Conservation (phyloP, 2,888 invertebrate species). For the Patella pellucida region DNA sequence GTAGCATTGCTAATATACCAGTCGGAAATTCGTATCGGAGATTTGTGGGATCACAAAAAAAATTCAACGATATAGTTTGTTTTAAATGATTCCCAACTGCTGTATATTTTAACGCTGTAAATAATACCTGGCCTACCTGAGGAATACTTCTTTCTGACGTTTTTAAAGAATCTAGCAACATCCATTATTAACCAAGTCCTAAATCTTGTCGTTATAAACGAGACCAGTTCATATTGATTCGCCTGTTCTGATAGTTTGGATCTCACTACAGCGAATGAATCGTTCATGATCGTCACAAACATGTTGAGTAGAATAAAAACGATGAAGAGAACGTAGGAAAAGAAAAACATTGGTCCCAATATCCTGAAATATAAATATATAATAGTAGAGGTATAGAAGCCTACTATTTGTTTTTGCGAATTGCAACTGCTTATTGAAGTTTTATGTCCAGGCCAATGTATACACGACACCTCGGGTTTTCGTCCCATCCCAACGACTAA, state of each 20-base stretch:
- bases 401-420: too few species aligned
- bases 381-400: too few species aligned
- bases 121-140: constrained; percentile 32
- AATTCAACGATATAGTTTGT: too few species aligned
- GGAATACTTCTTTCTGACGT: constrained; percentile 41
- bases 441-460: too few species aligned
- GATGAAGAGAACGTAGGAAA: constrained; percentile 58
- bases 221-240: constrained; percentile 68
- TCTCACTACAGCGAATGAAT: constrained; percentile 62
- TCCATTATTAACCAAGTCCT: constrained; percentile 53
- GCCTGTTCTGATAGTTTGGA: constrained; percentile 56
- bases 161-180: constrained; percentile 34
- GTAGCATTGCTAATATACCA: too few species aligned
- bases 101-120: not conserved
- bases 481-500: too few species aligned
- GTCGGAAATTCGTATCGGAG: too few species aligned
- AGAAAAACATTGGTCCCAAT: constrained; percentile 64
- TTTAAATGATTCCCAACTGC: too few species aligned
- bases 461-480: too few species aligned
- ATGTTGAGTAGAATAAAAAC: constrained; percentile 67
- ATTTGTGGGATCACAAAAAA: too few species aligned
- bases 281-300: constrained; percentile 68
- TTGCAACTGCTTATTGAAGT: too few species aligned
- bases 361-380: constrained; percentile 17
- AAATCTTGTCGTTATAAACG: constrained; percentile 57